Evolutionary conservation across 2,113 vertebrate species (phyloP), one percentile per base, ranked within the genome.

Genomic region (Saguinus imperator): DNA sequence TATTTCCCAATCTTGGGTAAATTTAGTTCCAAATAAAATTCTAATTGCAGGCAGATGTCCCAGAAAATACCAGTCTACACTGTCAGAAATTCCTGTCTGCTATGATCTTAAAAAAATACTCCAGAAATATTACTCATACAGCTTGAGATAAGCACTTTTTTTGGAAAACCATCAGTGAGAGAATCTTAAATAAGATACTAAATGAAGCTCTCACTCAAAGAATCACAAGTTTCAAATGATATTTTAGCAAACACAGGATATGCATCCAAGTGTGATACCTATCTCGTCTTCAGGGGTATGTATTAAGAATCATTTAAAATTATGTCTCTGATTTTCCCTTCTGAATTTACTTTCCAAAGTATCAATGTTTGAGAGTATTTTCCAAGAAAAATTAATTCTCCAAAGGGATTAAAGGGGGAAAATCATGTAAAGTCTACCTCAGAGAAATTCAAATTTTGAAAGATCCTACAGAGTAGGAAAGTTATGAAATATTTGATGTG

Each of bases 401-500:
- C 52, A 89, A 66, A 76, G 25, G 18, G 9, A 48, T 81, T 61
- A 88, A 88, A n/a, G 68, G 6, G n/a, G 14, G 2, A 37, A 72
- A 43, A 81, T 76, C 20, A 23, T 12, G 16, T 11, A 35, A 85
- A 4, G 2, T 64, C 23, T 85, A 45, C 18, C 35, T 72, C 50
- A 89, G 8, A 85, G 40, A 84, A 81, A 92, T 37, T 87, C 75
- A 92, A 81, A 92, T 12, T 58, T 93, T 45, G 25, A 70, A 92
- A 89, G n/a, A 55, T 70, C 61, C 86, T 95, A 35, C 27, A 88
- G 88, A 94, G 52, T 21, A 87, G 27, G 1, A 10, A 92, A 90
- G 76, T 66, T 84, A 82, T 75, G 27, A 89, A 89, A 83, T 88
- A n/a, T 82, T 80, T 92, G 70, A 90, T 95, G 48, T 73, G 37